phyloP scores from a whole-genome alignment of 1,140 invertebrate species.

The Drosophila littoralis region DNA sequence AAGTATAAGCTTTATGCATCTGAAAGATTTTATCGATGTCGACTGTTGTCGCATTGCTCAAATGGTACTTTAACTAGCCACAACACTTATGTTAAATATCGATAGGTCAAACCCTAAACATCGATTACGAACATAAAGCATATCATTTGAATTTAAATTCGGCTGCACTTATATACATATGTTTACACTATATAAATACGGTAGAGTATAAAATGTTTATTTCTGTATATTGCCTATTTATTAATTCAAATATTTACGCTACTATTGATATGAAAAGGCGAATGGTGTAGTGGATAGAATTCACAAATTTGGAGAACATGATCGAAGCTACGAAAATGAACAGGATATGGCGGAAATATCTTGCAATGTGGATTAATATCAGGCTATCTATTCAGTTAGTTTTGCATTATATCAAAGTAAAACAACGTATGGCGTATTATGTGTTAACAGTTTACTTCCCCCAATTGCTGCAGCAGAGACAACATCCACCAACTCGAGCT shows the following conservation, averaged over 20 bases:
- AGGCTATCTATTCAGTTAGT: too few relatives aligned
- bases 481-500: slow-evolving; percentile 40
- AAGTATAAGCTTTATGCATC: neutral
- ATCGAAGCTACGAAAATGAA: too few relatives aligned
- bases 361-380: too few relatives aligned
- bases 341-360: too few relatives aligned
- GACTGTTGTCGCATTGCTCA: neutral
- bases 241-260: too few relatives aligned
- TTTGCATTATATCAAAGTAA: neutral
- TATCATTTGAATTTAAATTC: neutral
- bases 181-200: too few relatives aligned
- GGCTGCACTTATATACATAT: too few relatives aligned
- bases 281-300: too few relatives aligned
- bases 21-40: neutral
- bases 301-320: too few relatives aligned
- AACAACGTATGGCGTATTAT: slow-evolving; percentile 3
- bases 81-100: neutral
- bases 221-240: too few relatives aligned
- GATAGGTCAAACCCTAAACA: neutral
- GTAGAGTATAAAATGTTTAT: too few relatives aligned
- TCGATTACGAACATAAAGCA: neutral
- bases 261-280: too few relatives aligned
- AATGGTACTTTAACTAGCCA: neutral
- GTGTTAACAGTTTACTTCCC: slow-evolving; percentile 51
- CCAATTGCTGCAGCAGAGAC: slow-evolving; percentile 22